A percentile compares a stretch with the other conserved stretches of the same genome.
These are phyloP conservation scores for Acanthis flammea DNA, from an alignment of 2,797 vertebrate genomes.

Conservation along the genomic window DNA sequence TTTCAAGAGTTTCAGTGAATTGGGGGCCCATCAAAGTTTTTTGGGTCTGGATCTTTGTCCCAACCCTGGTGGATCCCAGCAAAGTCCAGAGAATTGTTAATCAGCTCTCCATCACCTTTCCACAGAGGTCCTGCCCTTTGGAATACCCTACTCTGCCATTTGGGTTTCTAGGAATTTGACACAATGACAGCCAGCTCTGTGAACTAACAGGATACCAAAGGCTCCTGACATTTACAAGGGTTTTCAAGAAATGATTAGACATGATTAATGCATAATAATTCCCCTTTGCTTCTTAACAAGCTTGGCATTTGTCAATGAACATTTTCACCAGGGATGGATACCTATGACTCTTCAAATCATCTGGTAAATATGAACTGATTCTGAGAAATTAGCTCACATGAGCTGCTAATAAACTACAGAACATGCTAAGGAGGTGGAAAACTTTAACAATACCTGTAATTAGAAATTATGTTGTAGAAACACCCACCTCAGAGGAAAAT, in stretches of 20 bases:
- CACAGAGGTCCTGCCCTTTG: not conserved
- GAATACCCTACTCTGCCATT: not conserved
- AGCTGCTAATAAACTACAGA: not conserved
- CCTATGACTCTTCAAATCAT: not conserved
- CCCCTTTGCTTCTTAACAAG: not conserved
- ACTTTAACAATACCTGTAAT: not conserved
- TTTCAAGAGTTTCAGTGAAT: not conserved
- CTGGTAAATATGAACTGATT: not conserved
- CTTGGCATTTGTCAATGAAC: not conserved
- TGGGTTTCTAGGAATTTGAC: not conserved
- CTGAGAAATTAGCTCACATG: not conserved
- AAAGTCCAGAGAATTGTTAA: not conserved
- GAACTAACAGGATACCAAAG: not conserved
- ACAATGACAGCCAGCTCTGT: not conserved
- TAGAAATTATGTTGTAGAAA: not conserved
- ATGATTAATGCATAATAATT: not conserved
- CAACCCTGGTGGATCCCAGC: accelerated
- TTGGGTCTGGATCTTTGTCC: not conserved
- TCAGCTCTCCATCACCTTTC: not conserved
- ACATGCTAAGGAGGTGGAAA: not conserved
- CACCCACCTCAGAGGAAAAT: not conserved
- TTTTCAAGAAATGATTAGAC: not conserved
- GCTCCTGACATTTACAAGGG: not conserved
- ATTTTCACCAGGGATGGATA: not conserved
- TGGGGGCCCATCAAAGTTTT: not conserved